Base-by-base conservation (phyloP, 2,797 vertebrate genomes). In the Chloroceryle amazona region DNA sequence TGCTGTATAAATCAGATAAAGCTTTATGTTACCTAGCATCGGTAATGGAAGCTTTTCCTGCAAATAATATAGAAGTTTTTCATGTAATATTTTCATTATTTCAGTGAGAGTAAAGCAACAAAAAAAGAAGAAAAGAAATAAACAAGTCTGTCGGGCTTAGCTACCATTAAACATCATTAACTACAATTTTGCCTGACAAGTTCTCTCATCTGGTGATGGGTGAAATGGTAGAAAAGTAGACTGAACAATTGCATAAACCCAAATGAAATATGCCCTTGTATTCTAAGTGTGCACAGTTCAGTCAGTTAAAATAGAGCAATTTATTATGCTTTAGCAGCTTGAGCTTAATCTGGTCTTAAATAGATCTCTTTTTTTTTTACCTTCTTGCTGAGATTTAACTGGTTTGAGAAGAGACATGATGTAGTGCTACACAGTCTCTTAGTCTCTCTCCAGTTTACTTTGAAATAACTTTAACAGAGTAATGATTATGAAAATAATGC, bases 1-100 rank as follows among this genome's bases (percentile, higher is more conserved):
- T 97, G 97, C 95, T 97, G 95, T 95, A 95, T 98, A 97, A 98
- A 97, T 97, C 95, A 98, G 96, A 97, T 98, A 97, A 98, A 97
- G 94, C 95, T 97, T 98, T 98, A 86, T 97, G 67, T 97, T 97
- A 96, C 91, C 93, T 97, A 79, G 73, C 68, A 81, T 81, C 96
- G 84, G 88, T 96, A 96, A 84, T 96, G 89, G 92, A 97, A 46
- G 67, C 79, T 86, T 96, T 97, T 97, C 93, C 96, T 95, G 81
- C 93, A 97, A 98, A 96, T 97, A 97, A 93, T 87, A 75, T 73
- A 90, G 95, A 93, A 86, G 85, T 95, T 97, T 95, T 97, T 97
- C 95, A 33, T 97, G 94, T 96, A 97, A 97, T 96, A 91, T 90
- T 96, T 98, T 97, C 96, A 96, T 98, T 98, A 97, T 97, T 98